phyloP scores from a whole-genome alignment of 2,113 vertebrate genomes.

The Ptyas mucosa region DNA sequence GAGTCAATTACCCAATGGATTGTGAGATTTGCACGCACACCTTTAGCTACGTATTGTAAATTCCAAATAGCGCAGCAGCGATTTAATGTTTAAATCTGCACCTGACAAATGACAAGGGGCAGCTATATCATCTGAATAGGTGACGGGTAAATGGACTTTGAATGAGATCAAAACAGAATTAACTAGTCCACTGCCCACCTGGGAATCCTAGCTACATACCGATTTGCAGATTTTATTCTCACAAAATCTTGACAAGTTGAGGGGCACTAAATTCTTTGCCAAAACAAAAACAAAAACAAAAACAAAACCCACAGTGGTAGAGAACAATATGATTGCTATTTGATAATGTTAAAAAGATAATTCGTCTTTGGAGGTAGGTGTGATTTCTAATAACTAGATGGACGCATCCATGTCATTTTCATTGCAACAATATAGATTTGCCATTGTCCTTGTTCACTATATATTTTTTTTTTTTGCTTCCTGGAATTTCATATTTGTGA shows the following conservation, averaged over 20 bases:
- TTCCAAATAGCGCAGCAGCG: conserved; percentile 18
- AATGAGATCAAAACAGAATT: not conserved
- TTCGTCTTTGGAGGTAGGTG: not conserved
- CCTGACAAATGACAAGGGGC: conserved; percentile 27
- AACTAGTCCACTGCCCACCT: not conserved
- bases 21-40: conserved; percentile 33
- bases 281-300: not conserved
- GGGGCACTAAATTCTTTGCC: not conserved
- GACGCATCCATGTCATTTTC: not conserved
- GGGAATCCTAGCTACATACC: not conserved
- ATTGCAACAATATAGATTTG: not conserved
- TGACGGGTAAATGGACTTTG: conserved; percentile 1
- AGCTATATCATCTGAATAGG: conserved; percentile 23
- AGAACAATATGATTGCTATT: not conserved
- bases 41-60: conserved; percentile 31
- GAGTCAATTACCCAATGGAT: conserved; percentile 46
- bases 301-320: not conserved
- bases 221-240: not conserved
- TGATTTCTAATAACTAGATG: not conserved
- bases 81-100: conserved; percentile 34
- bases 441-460: not conserved
- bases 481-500: not conserved
- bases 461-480: not conserved
- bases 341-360: not conserved
- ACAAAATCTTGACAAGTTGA: not conserved